Evolutionary conservation across 2,888 invertebrate species (phyloP).

Genomic region (Drosophila neotestacea): DNA sequence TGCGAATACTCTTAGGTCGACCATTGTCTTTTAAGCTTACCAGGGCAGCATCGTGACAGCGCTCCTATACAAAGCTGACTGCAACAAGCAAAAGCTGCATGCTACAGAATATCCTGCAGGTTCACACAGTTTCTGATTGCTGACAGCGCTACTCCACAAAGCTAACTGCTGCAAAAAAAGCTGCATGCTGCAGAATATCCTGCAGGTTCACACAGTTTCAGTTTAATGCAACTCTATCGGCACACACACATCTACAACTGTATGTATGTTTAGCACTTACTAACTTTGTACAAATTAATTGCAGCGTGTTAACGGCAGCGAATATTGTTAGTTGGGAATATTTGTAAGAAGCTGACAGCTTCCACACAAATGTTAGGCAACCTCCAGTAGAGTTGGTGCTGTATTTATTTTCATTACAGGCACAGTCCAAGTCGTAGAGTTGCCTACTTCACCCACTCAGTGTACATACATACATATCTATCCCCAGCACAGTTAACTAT

Average conservation of each 20-base stretch:
- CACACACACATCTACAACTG: neutral
- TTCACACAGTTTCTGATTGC: slow-evolving; percentile 42
- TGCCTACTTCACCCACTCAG: slow-evolving; percentile 58
- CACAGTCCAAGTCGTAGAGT: slow-evolving; percentile 12
- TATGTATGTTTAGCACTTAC: neutral
- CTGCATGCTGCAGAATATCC: neutral
- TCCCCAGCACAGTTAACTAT: slow-evolving; percentile 30
- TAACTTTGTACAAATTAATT: slow-evolving; percentile 49
- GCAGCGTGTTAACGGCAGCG: slow-evolving; percentile 43
- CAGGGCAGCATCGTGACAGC: slow-evolving; percentile 60
- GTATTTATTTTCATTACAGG: slow-evolving; percentile 52
- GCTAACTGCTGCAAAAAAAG: too few relatives aligned
- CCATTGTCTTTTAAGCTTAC: slow-evolving; percentile 31
- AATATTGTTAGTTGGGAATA: slow-evolving; percentile 8
- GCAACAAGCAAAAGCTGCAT: slow-evolving; percentile 31
- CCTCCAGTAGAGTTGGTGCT: slow-evolving; percentile 3
- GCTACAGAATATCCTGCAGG: slow-evolving; percentile 21
- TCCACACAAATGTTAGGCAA: slow-evolving; percentile 31
- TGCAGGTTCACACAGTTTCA: slow-evolving; percentile 45
- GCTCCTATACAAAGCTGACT: slow-evolving; percentile 42
- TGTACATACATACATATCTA: neutral
- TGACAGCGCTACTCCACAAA: neutral
- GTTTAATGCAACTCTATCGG: neutral
- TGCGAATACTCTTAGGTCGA: slow-evolving; percentile 27
- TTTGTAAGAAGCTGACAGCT: slow-evolving; percentile 32